phyloP scores from a whole-genome alignment of 92 coral and sea anemone species.

The Porites divaricata region DNA sequence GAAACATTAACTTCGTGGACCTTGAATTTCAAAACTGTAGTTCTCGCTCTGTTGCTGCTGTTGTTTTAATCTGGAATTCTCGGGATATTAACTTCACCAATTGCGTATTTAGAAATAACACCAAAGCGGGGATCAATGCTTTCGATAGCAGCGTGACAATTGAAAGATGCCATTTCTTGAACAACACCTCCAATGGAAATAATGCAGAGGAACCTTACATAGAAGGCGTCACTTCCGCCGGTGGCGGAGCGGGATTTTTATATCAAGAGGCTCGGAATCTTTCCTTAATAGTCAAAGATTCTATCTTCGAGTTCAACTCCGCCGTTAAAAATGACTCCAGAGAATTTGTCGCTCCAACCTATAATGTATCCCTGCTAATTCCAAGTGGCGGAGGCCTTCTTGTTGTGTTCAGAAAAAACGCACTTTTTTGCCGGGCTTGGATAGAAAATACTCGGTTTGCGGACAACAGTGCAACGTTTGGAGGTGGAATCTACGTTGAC shows the following conservation, averaged over 20 bases:
- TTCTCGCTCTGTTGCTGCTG: constrained; percentile 52
- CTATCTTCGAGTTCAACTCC: constrained; percentile 63
- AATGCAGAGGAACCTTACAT: constrained; percentile 30
- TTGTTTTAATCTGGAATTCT: constrained; percentile 62
- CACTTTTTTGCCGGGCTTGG: constrained; percentile 39
- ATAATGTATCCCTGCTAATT: constrained; percentile 41
- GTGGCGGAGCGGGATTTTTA: constrained; percentile 68
- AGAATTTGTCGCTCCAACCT: constrained; percentile 63
- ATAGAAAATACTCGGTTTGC: constrained; percentile 52
- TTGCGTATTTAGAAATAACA: constrained; percentile 72
- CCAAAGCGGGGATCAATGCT: constrained; percentile 74
- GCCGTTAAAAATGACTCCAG: constrained; percentile 64
- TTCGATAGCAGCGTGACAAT: constrained; percentile 71
- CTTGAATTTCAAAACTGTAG: constrained; percentile 77
- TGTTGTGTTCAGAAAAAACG: constrained; percentile 38
- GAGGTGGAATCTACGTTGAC: constrained; percentile 79
- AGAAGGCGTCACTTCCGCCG: constrained; percentile 57
- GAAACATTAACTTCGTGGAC: constrained; percentile 53
- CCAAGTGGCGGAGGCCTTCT: constrained; percentile 70
- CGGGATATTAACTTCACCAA: constrained; percentile 55
- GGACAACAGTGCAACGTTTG: constrained; percentile 80
- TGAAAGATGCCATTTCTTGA: constrained; percentile 59
- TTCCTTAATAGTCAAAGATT: constrained; percentile 40
- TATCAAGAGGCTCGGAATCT: constrained; percentile 34
- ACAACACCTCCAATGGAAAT: constrained; percentile 63